Conservation (phyloP, 2,797 vertebrate genomes). For the Pangasius larnaudii region DNA sequence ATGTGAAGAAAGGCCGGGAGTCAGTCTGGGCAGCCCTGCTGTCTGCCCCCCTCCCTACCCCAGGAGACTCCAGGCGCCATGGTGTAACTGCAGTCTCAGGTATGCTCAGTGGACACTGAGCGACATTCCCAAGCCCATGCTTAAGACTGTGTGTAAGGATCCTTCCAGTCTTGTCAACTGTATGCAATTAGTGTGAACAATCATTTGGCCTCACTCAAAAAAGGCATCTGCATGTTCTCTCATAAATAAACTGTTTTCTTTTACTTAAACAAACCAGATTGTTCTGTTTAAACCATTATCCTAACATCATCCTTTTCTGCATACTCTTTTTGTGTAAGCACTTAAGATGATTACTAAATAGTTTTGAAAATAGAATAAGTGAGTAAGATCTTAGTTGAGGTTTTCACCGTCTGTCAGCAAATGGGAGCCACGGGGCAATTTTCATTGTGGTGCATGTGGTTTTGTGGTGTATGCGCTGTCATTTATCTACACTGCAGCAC, state of each 20-base stretch:
- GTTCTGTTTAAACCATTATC: constrained; percentile 33
- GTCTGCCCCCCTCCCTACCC: constrained; percentile 65
- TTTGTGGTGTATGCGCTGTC: constrained; percentile 77
- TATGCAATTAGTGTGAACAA: constrained; percentile 41
- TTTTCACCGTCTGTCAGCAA: constrained; percentile 76
- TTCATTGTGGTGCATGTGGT: constrained; percentile 77
- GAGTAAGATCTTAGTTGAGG: constrained; percentile 71
- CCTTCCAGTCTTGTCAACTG: constrained; percentile 47
- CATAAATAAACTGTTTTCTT: constrained; percentile 48
- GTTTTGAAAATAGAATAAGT: constrained; percentile 80
- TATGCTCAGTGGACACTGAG: constrained; percentile 79
- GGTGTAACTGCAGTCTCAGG: constrained; percentile 88
- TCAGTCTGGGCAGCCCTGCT: constrained; percentile 74
- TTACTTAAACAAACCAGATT: constrained; percentile 41
- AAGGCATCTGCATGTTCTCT: constrained; percentile 17
- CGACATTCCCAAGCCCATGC: constrained; percentile 78
- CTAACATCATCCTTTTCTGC: constrained; percentile 36
- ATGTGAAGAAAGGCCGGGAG: constrained; percentile 75
- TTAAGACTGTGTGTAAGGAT: constrained; percentile 65
- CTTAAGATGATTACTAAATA: constrained; percentile 76
- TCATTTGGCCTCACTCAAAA: constrained; percentile 24
- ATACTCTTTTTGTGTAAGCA: constrained; percentile 44
- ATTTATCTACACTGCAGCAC: constrained; percentile 74
- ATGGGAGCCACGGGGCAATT: constrained; percentile 78
- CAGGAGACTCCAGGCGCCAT: constrained; percentile 86